These are phyloP conservation scores for Stomatorhinus walkeri DNA, from an alignment of 2,797 vertebrate species.

Conservation along the genomic window DNA sequence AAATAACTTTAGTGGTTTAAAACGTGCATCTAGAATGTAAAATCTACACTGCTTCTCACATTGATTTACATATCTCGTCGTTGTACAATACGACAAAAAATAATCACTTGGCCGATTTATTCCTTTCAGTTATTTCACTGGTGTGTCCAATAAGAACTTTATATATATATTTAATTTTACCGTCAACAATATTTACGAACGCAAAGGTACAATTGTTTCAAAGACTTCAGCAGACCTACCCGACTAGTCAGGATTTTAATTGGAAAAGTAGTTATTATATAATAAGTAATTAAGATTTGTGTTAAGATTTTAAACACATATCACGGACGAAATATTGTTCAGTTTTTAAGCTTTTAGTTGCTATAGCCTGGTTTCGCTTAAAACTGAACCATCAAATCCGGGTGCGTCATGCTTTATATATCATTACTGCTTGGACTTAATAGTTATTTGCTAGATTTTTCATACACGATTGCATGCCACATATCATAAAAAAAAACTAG, in stretches of 20 bases:
- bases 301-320: neutral
- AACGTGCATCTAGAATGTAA: neutral
- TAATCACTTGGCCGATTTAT: neutral
- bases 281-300: neutral
- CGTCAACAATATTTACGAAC: neutral
- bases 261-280: neutral
- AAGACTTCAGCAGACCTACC: neutral
- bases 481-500: neutral
- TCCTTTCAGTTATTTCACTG: neutral
- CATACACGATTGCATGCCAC: neutral
- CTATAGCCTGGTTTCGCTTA: neutral
- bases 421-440: neutral
- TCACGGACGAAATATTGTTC: neutral
- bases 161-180: neutral
- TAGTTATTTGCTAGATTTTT: neutral
- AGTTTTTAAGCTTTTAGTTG: neutral
- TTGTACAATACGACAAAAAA: neutral
- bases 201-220: neutral
- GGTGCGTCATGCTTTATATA: neutral
- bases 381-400: neutral
- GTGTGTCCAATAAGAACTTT: neutral
- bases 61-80: neutral
- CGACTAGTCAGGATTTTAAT: neutral
- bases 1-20: neutral
- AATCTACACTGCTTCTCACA: neutral